Evolutionary conservation across 2,888 invertebrate genomes (phyloP).

Genomic region (Drosophila nigritarsus): DNA sequence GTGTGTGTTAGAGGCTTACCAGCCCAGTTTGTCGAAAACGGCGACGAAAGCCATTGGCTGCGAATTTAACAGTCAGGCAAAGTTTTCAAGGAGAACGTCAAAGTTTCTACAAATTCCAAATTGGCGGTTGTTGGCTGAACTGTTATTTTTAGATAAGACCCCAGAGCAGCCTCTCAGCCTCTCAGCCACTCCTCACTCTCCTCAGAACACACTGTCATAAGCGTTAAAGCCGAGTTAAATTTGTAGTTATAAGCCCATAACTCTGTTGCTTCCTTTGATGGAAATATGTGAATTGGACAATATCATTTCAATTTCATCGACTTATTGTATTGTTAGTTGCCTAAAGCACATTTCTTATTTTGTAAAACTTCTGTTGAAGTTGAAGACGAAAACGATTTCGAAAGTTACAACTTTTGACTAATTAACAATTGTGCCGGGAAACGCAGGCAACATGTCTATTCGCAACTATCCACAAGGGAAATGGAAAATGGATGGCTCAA

Average conservation of each 20-base stretch:
- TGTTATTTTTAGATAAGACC: constrained; percentile 67
- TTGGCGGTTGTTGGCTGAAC: constrained; percentile 51
- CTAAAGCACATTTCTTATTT: neutral
- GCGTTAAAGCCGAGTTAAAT: constrained; percentile 32
- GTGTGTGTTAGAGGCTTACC: constrained; percentile 31
- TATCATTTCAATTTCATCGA: constrained; percentile 12
- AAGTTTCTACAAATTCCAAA: constrained; percentile 62
- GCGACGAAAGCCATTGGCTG: constrained; percentile 38
- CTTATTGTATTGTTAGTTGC: neutral
- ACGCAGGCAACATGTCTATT: constrained; percentile 11
- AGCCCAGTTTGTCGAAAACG: constrained; percentile 38
- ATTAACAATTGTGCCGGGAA: constrained; percentile 33
- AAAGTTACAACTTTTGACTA: constrained; percentile 21
- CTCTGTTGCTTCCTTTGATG: constrained; percentile 5
- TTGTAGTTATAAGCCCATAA: constrained; percentile 34
- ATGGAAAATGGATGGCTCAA: constrained; percentile 27
- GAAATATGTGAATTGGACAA: constrained; percentile 15
- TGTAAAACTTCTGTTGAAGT: constrained; percentile 17
- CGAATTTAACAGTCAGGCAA: constrained; percentile 57
- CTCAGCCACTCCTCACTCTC: constrained; percentile 16
- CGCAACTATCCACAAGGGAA: constrained; percentile 17
- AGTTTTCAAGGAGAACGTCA: constrained; percentile 47
- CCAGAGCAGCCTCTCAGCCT: constrained; percentile 10
- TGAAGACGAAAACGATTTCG: constrained; percentile 14
- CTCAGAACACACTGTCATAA: neutral